These are phyloP conservation scores for Acestrorhynchus altus DNA, from an alignment of 2,797 vertebrate species.

Conservation along the genomic window DNA sequence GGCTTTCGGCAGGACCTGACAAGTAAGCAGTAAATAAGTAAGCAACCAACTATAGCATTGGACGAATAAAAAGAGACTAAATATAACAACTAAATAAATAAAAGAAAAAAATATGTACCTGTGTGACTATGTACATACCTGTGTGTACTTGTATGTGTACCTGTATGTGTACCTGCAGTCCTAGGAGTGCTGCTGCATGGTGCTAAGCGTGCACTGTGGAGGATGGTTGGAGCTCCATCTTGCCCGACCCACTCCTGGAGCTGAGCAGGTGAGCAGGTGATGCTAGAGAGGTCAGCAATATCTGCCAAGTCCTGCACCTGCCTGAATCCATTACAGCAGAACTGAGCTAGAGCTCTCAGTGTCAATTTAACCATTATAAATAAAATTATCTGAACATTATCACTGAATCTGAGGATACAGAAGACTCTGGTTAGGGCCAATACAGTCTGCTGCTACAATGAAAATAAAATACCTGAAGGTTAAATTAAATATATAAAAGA, in stretches of 20 bases:
- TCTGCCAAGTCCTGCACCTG: conserved; percentile 42
- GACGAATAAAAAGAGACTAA: too few relatives aligned
- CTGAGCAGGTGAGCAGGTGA: conserved; percentile 60
- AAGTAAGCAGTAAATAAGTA: neutral
- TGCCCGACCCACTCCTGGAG: conserved; percentile 42
- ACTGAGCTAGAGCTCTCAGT: neutral
- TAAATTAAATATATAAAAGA: too few relatives aligned
- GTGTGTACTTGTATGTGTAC: neutral
- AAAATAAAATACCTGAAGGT: too few relatives aligned
- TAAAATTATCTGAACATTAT: too few relatives aligned
- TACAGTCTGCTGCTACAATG: too few relatives aligned
- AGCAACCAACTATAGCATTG: too few relatives aligned
- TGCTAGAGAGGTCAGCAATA: conserved; percentile 69
- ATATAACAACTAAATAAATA: too few relatives aligned
- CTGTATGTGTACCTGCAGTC: conserved; percentile 52
- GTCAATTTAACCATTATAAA: too few relatives aligned
- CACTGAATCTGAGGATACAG: too few relatives aligned
- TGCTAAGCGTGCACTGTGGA: conserved; percentile 25
- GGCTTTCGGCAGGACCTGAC: conserved; percentile 34
- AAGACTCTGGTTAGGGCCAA: too few relatives aligned
- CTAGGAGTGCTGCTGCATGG: conserved; percentile 68
- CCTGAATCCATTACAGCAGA: conserved; percentile 29
- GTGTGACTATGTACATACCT: too few relatives aligned
- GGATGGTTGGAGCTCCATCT: neutral
- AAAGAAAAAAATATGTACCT: too few relatives aligned